Percentiles rank a stretch among this genome's conserved stretches.
Evolutionary conservation across 2,888 invertebrate species (phyloP).

Genomic region (Aphrophora alni): DNA sequence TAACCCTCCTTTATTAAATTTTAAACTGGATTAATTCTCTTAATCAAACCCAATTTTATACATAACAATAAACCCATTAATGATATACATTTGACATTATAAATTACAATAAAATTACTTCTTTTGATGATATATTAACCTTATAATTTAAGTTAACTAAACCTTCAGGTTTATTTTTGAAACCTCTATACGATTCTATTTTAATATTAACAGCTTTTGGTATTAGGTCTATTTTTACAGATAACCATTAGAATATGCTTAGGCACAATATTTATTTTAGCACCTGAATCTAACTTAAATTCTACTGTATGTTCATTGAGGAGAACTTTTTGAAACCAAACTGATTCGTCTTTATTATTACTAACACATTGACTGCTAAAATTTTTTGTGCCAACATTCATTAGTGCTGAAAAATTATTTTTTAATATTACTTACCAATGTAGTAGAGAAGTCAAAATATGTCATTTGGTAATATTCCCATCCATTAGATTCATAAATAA

Average conservation of each 20-base stretch:
- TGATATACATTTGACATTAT: constrained; percentile 12
- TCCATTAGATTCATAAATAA: too few relatives aligned
- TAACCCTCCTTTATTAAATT: background rate
- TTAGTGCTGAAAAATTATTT: too few relatives aligned
- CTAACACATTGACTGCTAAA: background rate
- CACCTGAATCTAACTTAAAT: constrained; percentile 10
- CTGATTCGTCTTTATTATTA: background rate
- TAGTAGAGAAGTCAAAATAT: too few relatives aligned
- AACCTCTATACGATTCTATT: constrained; percentile 20
- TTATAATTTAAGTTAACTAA: background rate
- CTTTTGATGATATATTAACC: background rate
- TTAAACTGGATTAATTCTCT: background rate
- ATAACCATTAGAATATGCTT: background rate
- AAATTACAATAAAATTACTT: constrained; percentile 5
- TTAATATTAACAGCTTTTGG: constrained; percentile 4
- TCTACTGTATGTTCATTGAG: background rate
- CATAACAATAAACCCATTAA: background rate
- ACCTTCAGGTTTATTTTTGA: constrained; percentile 2
- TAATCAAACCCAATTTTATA: constrained; percentile 9
- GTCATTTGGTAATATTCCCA: too few relatives aligned
- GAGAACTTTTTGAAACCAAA: constrained; percentile 11
- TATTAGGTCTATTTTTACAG: background rate
- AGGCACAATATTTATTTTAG: constrained; percentile 22
- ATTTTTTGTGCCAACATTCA: too few relatives aligned
- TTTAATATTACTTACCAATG: too few relatives aligned